phyloP scores from a whole-genome alignment of 2,888 invertebrate species.

The Cartodere bifasciata region DNA sequence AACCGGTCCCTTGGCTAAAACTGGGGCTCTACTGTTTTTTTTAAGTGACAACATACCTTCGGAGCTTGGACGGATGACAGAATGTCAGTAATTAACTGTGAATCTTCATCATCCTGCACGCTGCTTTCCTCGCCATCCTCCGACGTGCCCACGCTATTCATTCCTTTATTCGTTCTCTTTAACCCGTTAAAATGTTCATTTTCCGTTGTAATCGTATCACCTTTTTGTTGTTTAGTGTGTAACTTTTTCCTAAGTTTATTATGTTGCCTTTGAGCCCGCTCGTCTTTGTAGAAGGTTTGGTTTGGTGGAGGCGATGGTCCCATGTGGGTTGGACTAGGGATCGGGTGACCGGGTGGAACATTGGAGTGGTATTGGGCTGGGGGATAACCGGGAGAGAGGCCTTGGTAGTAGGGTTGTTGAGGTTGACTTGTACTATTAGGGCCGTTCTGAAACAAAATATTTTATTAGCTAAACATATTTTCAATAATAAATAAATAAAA shows the following conservation, averaged over 20 bases:
- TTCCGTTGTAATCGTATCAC: conserved; percentile 35
- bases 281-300: conserved; percentile 55
- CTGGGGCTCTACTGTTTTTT: too few species aligned
- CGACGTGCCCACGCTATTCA: conserved; percentile 55
- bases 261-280: conserved; percentile 64
- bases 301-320: conserved; percentile 48
- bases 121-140: conserved; percentile 69
- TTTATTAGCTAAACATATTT: too few species aligned
- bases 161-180: conserved; percentile 35
- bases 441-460: too few species aligned
- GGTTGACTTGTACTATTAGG: background rate
- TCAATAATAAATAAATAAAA: too few species aligned
- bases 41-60: conserved; percentile 39
- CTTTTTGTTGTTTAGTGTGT: conserved; percentile 39
- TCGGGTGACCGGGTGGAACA: conserved; percentile 33
- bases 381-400: conserved; percentile 38
- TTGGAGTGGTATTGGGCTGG: conserved; percentile 40
- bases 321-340: conserved; percentile 45
- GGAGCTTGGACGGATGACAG: conserved; percentile 64
- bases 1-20: too few species aligned
- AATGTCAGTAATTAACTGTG: conserved; percentile 55
- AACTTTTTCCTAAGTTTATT: conserved; percentile 65
- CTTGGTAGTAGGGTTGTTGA: background rate
- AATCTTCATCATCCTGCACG: conserved; percentile 61
- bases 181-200: conserved; percentile 40